These are phyloP conservation scores for Cheumatopsyche charites DNA, from an alignment of 1,140 invertebrate genomes.

Conservation along the genomic window DNA sequence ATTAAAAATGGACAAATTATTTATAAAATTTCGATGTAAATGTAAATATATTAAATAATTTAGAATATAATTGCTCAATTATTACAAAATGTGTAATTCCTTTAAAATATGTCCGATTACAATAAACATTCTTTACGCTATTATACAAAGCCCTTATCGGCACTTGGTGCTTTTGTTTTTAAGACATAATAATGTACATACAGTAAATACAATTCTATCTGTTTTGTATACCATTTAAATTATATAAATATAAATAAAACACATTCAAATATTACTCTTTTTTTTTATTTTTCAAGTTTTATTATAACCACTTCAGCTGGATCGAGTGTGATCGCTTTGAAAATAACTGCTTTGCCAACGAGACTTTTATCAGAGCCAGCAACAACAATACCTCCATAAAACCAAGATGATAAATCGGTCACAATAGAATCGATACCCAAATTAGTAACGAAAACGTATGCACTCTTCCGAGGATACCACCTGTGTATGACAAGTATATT, in stretches of 20 bases:
- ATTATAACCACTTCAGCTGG: slow-evolving; percentile 69
- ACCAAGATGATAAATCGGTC: slow-evolving; percentile 73
- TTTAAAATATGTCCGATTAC: not conserved
- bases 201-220: slow-evolving; percentile 29
- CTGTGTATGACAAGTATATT: slow-evolving; percentile 75
- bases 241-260: slow-evolving; percentile 6
- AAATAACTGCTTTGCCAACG: slow-evolving; percentile 67
- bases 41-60: slow-evolving; percentile 22
- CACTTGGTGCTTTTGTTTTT: slow-evolving; percentile 34
- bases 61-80: slow-evolving; percentile 45
- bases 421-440: slow-evolving; percentile 64
- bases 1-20: slow-evolving; percentile 19
- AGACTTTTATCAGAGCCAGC: slow-evolving; percentile 65
- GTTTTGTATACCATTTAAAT: slow-evolving; percentile 39
- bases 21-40: slow-evolving; percentile 12
- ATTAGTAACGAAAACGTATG: slow-evolving; percentile 75
- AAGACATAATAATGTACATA: slow-evolving; percentile 28
- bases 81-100: slow-evolving; percentile 18
- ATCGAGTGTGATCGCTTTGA: slow-evolving; percentile 67
- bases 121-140: not conserved
- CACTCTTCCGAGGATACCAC: slow-evolving; percentile 76
- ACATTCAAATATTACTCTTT: slow-evolving; percentile 30
- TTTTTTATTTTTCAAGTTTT: slow-evolving; percentile 68
- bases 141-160: slow-evolving; percentile 35
- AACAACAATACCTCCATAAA: slow-evolving; percentile 76